Base-by-base conservation (phyloP, 2,797 vertebrate species). In the Dallia pectoralis region DNA sequence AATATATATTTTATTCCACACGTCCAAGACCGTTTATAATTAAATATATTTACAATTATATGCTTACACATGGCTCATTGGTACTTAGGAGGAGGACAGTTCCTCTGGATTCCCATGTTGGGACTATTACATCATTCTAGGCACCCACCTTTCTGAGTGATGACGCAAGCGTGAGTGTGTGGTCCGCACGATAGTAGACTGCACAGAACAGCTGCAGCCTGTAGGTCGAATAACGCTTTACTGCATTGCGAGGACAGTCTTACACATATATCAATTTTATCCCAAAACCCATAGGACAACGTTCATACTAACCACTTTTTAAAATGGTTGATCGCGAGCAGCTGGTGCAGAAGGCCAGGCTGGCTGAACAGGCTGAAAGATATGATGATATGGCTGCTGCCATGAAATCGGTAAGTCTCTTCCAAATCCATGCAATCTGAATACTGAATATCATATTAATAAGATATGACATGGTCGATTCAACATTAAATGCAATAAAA, bases 341-440 rank as follows among this genome's bases (percentile, higher is more conserved):
- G 95, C 96, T 98, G 94, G 97, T 98, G 91, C 97, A 98, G 93
- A 98, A 98, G 95, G 96, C 97, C 94, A 96, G 97, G 93, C 95
- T 98, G 94, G 97, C 97, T 75, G 97, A 98, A 88, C 97, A 98
- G 93, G 97, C 97, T 86, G 97, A 99, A 91, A 91, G 97, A 85
- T 99, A 98, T 87, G 97, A 99, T 91, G 96, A 99, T 87, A 99
- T 99, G 97, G 97, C 97, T 87, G 96, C 96, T 84, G 96, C 97
- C 88, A 98, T 99, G 97, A 98, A 99, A 92, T 97, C 97, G 94
- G 97, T 98, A 93, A 97, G 97, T 97, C 74, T 77, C 77, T 75
- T 79, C 6, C 78, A 64, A 78, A 76, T 67, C 66, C 8, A 49
- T 63, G 33, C 8, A 47, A 48, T 29, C 6, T 53, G 8, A 40